Percentiles rank a stretch among this genome's conserved stretches.
Conservation (phyloP, 2,888 invertebrate genomes). For the Cataglyphis rosenhaueri region DNA sequence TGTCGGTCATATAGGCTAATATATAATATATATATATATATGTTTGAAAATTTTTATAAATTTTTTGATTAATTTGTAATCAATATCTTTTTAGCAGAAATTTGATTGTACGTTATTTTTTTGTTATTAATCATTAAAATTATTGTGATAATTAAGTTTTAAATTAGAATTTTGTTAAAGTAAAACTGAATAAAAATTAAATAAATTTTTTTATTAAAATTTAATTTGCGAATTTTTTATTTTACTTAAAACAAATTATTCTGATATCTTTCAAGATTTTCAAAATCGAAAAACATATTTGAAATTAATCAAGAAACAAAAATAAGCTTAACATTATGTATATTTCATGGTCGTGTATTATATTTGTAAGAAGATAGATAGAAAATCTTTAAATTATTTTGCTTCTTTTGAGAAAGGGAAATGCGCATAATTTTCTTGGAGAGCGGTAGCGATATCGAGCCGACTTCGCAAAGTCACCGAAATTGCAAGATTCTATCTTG, state of each 20-base stretch:
- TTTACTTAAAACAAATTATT: background rate
- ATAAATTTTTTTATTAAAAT: background rate
- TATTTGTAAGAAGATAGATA: background rate
- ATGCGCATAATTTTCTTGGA: slow-evolving; percentile 59
- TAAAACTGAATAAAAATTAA: background rate
- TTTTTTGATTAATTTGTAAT: background rate
- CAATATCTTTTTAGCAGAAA: background rate
- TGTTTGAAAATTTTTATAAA: background rate
- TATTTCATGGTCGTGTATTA: background rate
- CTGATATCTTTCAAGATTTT: background rate
- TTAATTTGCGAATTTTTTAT: background rate
- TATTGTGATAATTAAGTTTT: background rate
- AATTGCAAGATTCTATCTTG: slow-evolving; percentile 69
- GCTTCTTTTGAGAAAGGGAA: slow-evolving; percentile 33
- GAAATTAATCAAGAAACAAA: background rate
- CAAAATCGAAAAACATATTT: background rate
- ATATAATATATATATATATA: background rate
- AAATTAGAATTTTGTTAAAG: background rate
- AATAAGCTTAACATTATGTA: background rate
- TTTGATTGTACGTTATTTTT: background rate
- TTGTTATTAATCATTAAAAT: background rate
- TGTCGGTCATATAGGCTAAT: background rate
- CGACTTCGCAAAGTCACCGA: slow-evolving; percentile 55
- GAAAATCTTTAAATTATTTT: slow-evolving; percentile 11
- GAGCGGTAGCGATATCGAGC: slow-evolving; percentile 58